Base-by-base conservation (phyloP, 2,888 invertebrate species). In the Torymus tubicola region DNA sequence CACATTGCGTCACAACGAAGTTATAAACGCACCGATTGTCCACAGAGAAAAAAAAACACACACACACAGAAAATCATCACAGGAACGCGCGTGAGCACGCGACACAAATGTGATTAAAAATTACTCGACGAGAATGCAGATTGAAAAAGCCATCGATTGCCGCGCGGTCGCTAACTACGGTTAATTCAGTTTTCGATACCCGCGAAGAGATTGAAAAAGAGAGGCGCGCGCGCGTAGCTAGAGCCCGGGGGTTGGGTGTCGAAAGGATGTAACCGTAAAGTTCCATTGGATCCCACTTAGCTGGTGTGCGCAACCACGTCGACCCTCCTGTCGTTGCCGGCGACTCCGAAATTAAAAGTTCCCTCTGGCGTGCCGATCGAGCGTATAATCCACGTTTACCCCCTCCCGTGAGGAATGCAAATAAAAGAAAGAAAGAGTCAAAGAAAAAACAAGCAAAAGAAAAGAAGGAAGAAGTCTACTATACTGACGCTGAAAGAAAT, bases 321-420 rank as follows among this genome's bases (percentile, higher is more conserved):
- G 42, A 42, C 8, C 1, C 21, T 65, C 64, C 61, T 71, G 67
- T 70, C 72, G 76, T 55, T 64, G 72, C 24, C 69, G 42, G 73
- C 70, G 80, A 80, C 80, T 71, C 74, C 65, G 64, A 74, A 82
- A 80, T 82, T 78, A 80, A 80, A 82, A 80, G 80, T 80, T 75
- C n/a, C 55, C 70, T 70, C 72, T 73, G 68, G 73, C 73, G 74
- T 70, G 72, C 71, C 81, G 81, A 81, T 78, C 72, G 72, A 69
- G 58, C 71, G 81, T 63, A 64, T 57, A 74, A 58, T 64, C 21
- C 18, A 24, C 3, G 60, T n/a, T 11, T 55, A 8, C 16, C 11
- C 24, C 52, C 18, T 14, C 31, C 50, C 50, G 5, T 18, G 42
- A 58, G 77, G 72, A 65, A 72, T 67, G 72, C 65, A 53, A 52